A percentile compares a stretch with the other conserved stretches of the same genome.
phyloP scores from a whole-genome alignment of 2,797 vertebrate genomes.

The Psittacula echo region DNA sequence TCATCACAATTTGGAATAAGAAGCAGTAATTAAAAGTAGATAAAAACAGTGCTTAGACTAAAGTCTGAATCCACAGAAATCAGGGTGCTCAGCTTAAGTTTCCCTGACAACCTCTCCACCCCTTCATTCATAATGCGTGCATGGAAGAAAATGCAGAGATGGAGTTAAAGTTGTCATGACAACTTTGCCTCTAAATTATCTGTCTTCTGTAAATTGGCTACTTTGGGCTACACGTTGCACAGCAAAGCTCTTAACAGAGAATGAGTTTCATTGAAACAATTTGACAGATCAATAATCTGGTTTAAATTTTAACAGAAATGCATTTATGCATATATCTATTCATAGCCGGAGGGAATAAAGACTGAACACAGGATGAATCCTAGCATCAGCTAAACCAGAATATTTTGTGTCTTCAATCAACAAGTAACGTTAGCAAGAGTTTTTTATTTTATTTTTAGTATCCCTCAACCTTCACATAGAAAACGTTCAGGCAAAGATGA shows the following conservation, averaged over 20 bases:
- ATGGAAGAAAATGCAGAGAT: background rate
- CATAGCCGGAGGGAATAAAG: background rate
- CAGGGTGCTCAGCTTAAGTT: background rate
- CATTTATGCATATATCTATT: background rate
- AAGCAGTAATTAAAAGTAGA: constrained; percentile 11
- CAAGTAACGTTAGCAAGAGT: background rate
- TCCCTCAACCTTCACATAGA: background rate
- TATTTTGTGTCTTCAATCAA: background rate
- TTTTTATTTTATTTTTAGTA: background rate
- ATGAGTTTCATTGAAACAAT: background rate
- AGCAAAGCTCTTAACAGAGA: constrained; percentile 12
- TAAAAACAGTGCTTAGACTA: background rate
- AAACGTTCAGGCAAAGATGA: background rate
- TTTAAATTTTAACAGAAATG: constrained; percentile 23
- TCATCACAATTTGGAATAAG: background rate
- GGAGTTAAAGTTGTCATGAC: constrained; percentile 55
- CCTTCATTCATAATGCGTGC: background rate
- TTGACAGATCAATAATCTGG: background rate
- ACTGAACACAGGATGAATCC: background rate
- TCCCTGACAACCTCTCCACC: background rate
- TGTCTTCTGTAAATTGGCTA: constrained; percentile 7
- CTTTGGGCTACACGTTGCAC: background rate
- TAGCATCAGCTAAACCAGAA: background rate
- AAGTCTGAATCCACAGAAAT: constrained; percentile 16
- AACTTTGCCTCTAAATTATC: constrained; percentile 45